Conservation (phyloP, 1,140 invertebrate species). For the Pomacea maculata region DNA sequence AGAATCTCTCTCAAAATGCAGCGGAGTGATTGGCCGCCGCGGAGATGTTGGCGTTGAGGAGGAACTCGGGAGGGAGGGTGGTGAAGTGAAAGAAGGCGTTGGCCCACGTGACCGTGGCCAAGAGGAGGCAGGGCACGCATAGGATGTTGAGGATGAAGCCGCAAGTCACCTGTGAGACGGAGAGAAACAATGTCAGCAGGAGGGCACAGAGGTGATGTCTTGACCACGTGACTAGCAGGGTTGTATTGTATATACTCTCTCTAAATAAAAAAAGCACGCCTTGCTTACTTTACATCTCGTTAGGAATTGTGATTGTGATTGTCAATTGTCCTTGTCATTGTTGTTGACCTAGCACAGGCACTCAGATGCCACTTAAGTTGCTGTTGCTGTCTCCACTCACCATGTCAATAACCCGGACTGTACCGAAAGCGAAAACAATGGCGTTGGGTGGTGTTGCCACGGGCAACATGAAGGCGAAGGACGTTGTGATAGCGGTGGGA, state of each 20-base stretch:
- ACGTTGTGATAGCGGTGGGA: slow-evolving; percentile 82
- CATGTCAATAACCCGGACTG: slow-evolving; percentile 63
- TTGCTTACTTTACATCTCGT: no score
- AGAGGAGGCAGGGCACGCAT: slow-evolving; percentile 74
- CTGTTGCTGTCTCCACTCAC: slow-evolving; percentile 33
- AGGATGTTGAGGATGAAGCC: slow-evolving; percentile 83
- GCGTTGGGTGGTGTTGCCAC: slow-evolving; percentile 91
- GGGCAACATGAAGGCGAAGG: slow-evolving; percentile 80
- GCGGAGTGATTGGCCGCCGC: no score
- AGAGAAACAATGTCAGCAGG: no score
- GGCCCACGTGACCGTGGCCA: slow-evolving; percentile 75
- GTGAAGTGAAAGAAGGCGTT: slow-evolving; percentile 42
- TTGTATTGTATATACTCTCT: no score
- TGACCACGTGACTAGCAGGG: no score
- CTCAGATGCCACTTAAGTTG: not conserved
- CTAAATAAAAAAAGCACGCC: no score
- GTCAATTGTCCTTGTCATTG: no score
- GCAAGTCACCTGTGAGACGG: slow-evolving; percentile 70
- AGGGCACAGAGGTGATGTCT: no score
- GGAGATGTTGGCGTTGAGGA: slow-evolving; percentile 6
- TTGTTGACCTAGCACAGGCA: no score
- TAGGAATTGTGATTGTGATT: no score
- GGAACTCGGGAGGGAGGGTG: slow-evolving; percentile 26
- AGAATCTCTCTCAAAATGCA: no score
- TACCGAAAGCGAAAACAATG: slow-evolving; percentile 77